Evolutionary conservation across 2,113 vertebrate genomes (phyloP).

Genomic region (Mola mola): DNA sequence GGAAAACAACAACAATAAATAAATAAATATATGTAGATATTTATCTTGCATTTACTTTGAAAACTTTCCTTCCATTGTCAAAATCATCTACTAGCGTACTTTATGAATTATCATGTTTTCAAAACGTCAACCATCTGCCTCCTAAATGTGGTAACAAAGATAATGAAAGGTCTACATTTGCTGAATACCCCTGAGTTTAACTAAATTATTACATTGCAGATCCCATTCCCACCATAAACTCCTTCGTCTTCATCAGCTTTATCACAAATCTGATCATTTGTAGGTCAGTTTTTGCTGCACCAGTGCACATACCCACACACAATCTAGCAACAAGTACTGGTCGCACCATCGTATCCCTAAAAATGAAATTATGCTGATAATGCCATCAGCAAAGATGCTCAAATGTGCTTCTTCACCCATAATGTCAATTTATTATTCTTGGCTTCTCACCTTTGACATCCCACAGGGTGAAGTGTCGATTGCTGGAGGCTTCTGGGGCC

Average conservation of each 20-base stretch:
- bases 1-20: slow-evolving; percentile 7
- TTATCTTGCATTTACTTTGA: too few species aligned
- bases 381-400: neutral
- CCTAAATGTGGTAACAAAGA: neutral
- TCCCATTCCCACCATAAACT: neutral
- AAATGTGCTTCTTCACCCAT: neutral
- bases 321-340: neutral
- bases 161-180: neutral
- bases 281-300: neutral
- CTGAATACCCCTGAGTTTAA: slow-evolving; percentile 5
- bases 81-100: neutral
- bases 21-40: too few species aligned
- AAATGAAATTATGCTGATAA: slow-evolving; percentile 1
- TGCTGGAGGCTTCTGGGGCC: slow-evolving; percentile 87
- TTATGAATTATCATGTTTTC: neutral
- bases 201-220: neutral
- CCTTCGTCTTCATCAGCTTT: neutral
- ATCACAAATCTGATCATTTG: neutral
- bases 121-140: slow-evolving; percentile 28
- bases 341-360: neutral
- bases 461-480: slow-evolving; percentile 91
- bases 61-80: too few species aligned
- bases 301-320: neutral
- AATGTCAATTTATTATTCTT: neutral
- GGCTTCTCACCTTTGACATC: slow-evolving; percentile 90